Base-by-base conservation (phyloP, 2,888 invertebrate species). In the Pristionchus exspectatus region DNA sequence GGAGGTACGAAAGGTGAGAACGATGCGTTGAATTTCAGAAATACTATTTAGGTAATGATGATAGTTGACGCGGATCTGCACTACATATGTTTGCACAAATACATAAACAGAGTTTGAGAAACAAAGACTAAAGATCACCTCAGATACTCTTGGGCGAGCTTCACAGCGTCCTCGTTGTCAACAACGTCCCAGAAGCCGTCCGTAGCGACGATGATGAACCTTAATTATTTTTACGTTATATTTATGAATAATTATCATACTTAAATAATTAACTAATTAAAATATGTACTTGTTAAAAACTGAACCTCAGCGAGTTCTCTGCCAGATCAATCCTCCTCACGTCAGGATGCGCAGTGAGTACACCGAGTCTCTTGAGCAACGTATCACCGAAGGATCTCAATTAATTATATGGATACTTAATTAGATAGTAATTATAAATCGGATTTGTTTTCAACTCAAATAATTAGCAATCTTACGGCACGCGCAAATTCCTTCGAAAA, bases 161-260 rank as follows among this genome's bases (percentile, higher is more conserved):
- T 89, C 38, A 93, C 90, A 14, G 98, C 98, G 95, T 98, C 98
- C 95, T 98, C 98, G 95, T 98, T 98, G 77, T 97, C 96, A 95
- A 98, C 98, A 33, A 98, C 98, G 95, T 98, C 98, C 98, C 98
- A 98, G 59, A 98, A 96, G 2, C 98, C 98, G 96, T 98, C 98
- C 0, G 98, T 97, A 24, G 98, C 98, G 90, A 98, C 96, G 91
- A 98, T 97, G 93, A 98, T 96, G 95, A 98, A 98, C 96, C 97
- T 96, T 56, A 30, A 72, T 33, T 14, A 77, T 77, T 27, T n/a
- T 69, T 69, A 69, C 18, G n/a, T 56, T 12, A 56, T 56, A 21
- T 5, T 21, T 21, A 24, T 59, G 1, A 24, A 33, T 44, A 74
- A 16, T n/a, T n/a, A n/a, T n/a, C n/a, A n/a, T 59, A 59, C 9